Conservation (phyloP, 2,797 vertebrate species). For the Carcharodon carcharias region DNA sequence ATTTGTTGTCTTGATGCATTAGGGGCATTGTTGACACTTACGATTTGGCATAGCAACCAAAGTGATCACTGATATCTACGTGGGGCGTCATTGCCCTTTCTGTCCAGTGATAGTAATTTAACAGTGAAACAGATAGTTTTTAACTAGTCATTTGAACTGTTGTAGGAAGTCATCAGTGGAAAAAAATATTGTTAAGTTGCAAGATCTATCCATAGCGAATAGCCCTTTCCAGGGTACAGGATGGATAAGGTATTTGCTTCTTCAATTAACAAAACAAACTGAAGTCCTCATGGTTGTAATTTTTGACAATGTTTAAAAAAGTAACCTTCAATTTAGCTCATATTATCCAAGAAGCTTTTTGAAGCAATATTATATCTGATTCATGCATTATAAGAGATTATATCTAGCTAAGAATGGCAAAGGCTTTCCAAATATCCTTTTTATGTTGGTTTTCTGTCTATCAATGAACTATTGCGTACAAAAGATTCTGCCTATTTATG, state of each 20-base stretch:
- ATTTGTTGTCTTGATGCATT: neutral
- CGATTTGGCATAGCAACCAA: neutral
- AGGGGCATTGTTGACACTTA: constrained; percentile 26
- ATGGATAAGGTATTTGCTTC: neutral
- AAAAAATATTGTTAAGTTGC: neutral
- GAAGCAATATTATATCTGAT: neutral
- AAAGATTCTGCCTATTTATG: neutral
- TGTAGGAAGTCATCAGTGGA: neutral
- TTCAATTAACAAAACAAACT: neutral
- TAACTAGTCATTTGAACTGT: neutral
- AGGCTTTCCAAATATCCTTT: neutral
- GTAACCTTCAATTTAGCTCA: neutral
- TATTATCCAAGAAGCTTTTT: neutral
- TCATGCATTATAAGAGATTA: neutral
- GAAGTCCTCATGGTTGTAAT: neutral
- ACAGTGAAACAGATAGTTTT: neutral
- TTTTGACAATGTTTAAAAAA: neutral
- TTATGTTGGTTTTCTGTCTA: neutral
- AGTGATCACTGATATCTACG: neutral
- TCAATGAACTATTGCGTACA: neutral
- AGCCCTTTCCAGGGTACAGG: neutral
- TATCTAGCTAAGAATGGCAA: neutral
- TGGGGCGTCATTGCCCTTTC: neutral
- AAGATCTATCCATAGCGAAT: neutral
- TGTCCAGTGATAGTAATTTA: neutral